Conservation (phyloP, 2,797 vertebrate species). For the Myotis myotis region DNA sequence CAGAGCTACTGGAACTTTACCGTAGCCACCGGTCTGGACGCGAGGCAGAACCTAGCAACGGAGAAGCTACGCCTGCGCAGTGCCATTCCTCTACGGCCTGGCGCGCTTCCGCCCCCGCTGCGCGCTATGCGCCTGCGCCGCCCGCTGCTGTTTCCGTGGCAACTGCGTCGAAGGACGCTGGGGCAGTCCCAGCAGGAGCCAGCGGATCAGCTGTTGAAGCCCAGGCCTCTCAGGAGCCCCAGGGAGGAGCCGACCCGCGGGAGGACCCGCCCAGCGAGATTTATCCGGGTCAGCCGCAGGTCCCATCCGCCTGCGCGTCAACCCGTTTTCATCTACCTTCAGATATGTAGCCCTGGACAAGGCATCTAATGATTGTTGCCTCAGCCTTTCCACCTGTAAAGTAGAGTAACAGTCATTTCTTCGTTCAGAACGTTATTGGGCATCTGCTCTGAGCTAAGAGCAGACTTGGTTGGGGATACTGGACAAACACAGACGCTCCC, state of each 20-base stretch:
- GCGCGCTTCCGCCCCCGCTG: not conserved
- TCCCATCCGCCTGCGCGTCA: fast-evolving
- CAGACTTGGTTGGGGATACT: not conserved
- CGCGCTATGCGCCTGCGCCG: not conserved
- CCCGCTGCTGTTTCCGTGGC: constrained; percentile 51
- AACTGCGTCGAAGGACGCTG: not conserved
- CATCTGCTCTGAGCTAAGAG: not conserved
- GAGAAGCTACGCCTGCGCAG: constrained; percentile 51
- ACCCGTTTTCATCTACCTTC: not conserved
- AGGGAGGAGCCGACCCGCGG: fast-evolving
- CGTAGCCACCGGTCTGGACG: fast-evolving
- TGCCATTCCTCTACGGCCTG: fast-evolving
- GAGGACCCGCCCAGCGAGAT: fast-evolving
- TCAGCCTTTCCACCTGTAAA: not conserved
- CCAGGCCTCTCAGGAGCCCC: fast-evolving
- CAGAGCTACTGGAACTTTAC: not conserved
- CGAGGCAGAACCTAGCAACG: constrained; percentile 54
- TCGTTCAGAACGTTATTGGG: not conserved
- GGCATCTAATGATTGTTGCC: not conserved
- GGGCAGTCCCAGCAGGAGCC: not conserved
- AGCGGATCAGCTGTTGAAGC: fast-evolving
- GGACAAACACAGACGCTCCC: too few relatives aligned
- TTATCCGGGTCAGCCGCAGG: fast-evolving
- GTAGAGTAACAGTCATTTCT: fast-evolving
- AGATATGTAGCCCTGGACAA: not conserved